These are phyloP conservation scores for Oreamnos americanus DNA, from an alignment of 2,113 vertebrate species.

Conservation along the genomic window DNA sequence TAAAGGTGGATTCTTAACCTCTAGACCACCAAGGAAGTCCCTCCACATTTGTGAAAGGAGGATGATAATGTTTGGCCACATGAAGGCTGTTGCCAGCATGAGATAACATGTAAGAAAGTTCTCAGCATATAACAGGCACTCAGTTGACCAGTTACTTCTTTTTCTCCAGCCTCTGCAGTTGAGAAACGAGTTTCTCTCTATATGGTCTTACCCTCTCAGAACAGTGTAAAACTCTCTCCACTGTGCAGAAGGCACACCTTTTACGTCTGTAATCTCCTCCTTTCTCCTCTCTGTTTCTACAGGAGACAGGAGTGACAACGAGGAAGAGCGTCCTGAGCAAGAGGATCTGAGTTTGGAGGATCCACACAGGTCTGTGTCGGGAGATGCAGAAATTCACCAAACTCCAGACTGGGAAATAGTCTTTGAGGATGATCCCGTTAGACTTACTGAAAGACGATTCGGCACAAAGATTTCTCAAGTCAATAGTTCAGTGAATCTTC, in stretches of 20 bases:
- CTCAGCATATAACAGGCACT: not conserved
- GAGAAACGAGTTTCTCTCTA: not conserved
- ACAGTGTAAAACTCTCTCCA: not conserved
- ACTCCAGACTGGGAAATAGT: constrained; percentile 63
- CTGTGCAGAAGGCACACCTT: not conserved
- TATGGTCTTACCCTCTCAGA: not conserved
- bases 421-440: constrained; percentile 46
- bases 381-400: constrained; percentile 54
- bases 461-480: constrained; percentile 39
- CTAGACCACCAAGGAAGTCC: not conserved
- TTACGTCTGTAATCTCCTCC: not conserved
- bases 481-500: not conserved
- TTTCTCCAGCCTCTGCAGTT: not conserved
- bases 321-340: constrained; percentile 42
- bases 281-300: not conserved
- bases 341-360: constrained; percentile 32
- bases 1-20: not conserved
- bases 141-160: not conserved
- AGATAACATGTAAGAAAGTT: not conserved
- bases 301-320: constrained; percentile 67
- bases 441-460: constrained; percentile 47
- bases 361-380: not conserved
- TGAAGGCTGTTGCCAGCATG: not conserved
- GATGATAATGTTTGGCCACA: not conserved
- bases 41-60: not conserved